phyloP scores from a whole-genome alignment of 2,888 invertebrate genomes.

The Sycophila texana region DNA sequence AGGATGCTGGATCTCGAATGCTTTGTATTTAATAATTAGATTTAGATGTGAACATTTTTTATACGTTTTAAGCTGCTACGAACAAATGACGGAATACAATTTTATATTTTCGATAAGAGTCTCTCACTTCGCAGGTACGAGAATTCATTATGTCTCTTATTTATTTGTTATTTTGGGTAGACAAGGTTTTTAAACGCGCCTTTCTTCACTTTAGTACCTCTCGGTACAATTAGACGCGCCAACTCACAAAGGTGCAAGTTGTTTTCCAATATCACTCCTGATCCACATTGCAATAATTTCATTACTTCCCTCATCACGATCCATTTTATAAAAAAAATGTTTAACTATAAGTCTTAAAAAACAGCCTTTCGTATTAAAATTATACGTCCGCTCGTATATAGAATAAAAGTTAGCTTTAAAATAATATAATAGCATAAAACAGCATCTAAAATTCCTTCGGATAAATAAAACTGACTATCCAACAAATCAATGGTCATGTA shows the following conservation, averaged over 20 bases:
- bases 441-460: conserved; percentile 48
- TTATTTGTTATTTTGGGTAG: conserved; percentile 16
- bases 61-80: neutral
- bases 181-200: neutral
- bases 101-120: conserved; percentile 8
- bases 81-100: neutral
- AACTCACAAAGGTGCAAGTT: neutral
- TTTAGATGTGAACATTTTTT: conserved; percentile 15
- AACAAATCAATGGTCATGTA: conserved; percentile 72
- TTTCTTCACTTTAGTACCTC: conserved; percentile 27
- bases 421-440: conserved; percentile 42
- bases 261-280: conserved; percentile 1
- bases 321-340: conserved; percentile 31
- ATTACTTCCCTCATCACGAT: conserved; percentile 14
- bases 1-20: conserved; percentile 43
- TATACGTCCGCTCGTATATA: conserved; percentile 68
- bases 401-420: conserved; percentile 56
- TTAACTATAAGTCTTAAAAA: conserved; percentile 32
- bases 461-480: conserved; percentile 28
- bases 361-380: conserved; percentile 42
- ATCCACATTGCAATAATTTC: conserved; percentile 23
- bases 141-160: neutral
- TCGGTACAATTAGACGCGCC: conserved; percentile 36
- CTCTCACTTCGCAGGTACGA: neutral
- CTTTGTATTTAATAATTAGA: conserved; percentile 47